Evolutionary conservation across 1,140 invertebrate genomes (phyloP), one percentile per base, ranked within the genome.

Genomic region (Tetraneura akinire): DNA sequence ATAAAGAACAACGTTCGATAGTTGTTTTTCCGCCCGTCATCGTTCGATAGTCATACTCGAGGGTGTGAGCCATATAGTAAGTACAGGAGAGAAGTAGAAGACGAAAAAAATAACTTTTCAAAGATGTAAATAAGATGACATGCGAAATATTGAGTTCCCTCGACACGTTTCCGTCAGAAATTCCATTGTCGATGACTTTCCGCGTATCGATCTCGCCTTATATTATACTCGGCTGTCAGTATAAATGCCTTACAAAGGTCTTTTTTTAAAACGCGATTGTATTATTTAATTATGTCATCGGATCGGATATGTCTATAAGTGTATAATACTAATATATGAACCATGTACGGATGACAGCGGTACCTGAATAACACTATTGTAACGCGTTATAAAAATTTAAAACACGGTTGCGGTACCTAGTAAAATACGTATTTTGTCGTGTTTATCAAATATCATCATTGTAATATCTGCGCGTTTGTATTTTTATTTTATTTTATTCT

Each of bases 71-170:
- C 11, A 42, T 37, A 8, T 37, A 37, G 8, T n/a, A 16, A 3
- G 21, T 29, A 37, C 9, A 37, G 29, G 4, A 21, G n/a, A 18
- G 18, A 45, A 45, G 10, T 21, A 55, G 5, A 14, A n/a, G 42
- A 76, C 5, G 21, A 42, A 23, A 16, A 23, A 23, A 21, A 57
- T 21, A 51, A 55, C 49, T 76, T 76, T 37, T 57, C 71, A 23
- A 10, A 42, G 9, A 76, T 76, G 71, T 76, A 76, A 76, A 76
- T 76, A 55, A 76, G 51, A 76, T 57, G 71, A 57, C 51, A 42
- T 11, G 49, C 51, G 53, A 76, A 76, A 57, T 76, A 57, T 55
- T 21, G 71, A 73, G 70, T 16, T 55, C 51, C 10, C 53, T 29
- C 71, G 32, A 76, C 53, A 76, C 71, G 51, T 76, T 49, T 26